Conservation (phyloP, 2,797 vertebrate species). For the Sciurus carolinensis region DNA sequence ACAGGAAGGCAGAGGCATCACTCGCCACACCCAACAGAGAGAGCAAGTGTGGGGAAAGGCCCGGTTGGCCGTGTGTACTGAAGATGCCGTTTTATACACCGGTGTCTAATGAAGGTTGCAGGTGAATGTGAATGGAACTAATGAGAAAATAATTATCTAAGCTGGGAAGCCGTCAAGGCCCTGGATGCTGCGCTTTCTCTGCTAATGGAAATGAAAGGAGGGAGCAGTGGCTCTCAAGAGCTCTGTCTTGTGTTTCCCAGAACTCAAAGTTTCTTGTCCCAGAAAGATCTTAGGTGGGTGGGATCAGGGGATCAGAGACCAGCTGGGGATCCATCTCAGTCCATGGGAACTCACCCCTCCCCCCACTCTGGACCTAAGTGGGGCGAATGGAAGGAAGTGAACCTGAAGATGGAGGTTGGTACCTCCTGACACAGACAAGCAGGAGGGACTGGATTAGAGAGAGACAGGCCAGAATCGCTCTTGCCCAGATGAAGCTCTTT, state of each 20-base stretch:
- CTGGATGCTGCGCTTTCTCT: neutral
- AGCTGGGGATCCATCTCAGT: neutral
- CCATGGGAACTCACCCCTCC: neutral
- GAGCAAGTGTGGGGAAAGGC: neutral
- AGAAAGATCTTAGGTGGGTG: neutral
- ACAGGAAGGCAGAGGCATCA: rapidly evolving
- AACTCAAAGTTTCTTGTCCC: neutral
- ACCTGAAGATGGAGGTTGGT: neutral
- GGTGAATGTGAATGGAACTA: slow-evolving; percentile 59
- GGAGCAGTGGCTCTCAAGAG: neutral
- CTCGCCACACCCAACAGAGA: rapidly evolving
- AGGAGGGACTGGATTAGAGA: slow-evolving; percentile 43
- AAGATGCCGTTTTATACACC: slow-evolving; percentile 12
- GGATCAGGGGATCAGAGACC: neutral
- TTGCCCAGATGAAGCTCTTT: slow-evolving; percentile 74
- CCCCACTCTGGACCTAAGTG: neutral
- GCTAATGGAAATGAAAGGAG: neutral
- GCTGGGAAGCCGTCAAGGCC: neutral
- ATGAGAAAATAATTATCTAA: slow-evolving; percentile 47
- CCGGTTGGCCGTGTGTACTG: neutral
- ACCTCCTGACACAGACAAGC: slow-evolving; percentile 54
- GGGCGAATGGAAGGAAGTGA: slow-evolving; percentile 21
- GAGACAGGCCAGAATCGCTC: slow-evolving; percentile 51
- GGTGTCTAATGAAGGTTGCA: slow-evolving; percentile 43
- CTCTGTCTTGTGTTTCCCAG: neutral